Evolutionary conservation across 2,888 invertebrate species (phyloP), one percentile per base, ranked within the genome.

Genomic region (Ischnus inquisitorius): DNA sequence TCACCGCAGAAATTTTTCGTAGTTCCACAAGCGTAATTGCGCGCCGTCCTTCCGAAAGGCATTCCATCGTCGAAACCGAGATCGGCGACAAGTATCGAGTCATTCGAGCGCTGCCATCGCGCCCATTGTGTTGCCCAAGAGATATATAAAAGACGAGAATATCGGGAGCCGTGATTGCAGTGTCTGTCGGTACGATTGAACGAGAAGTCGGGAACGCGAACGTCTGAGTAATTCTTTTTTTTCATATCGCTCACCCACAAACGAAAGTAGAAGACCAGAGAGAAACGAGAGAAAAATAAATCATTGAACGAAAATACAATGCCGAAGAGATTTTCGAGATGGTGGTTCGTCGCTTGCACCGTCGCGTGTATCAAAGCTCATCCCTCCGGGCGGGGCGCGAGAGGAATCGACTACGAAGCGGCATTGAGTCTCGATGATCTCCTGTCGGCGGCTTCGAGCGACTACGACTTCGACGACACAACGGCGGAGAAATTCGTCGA

Each of bases 361-460:
- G 14, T 88, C 1, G 74, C 86, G 22, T 87, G 82, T 65, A 67
- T 84, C 14, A 79, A 64, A 16, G 85, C 86, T 16, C 60, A 71
- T 34, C 86, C 82, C 10, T 22, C 79, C 1, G 82, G n/a, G 12
- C 22, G 16, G 10, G 67, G 22, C 14, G 19, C 51, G 68, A 67
- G 43, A 72, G 34, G 54, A 54, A 34, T 8, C 94, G 94, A 85
- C 92, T 74, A 72, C 57, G 80, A 41, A 6, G 4, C 25, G 0
- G 16, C 51, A 8, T 57, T 51, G 34, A 64, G 46, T 54, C 22
- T 19, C 22, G 72, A 19, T 41, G 67, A 72, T 3, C 43, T 12
- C 22, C 6, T 16, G 5, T n/a, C 41, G 8, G 25, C 54, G 1
- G 22, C 94, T 0, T 95, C 95, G 0, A 94, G 95, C 0, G 95